phyloP scores from a whole-genome alignment of 64 coral and sea anemone genomes.

The Actinia tenebrosa region DNA sequence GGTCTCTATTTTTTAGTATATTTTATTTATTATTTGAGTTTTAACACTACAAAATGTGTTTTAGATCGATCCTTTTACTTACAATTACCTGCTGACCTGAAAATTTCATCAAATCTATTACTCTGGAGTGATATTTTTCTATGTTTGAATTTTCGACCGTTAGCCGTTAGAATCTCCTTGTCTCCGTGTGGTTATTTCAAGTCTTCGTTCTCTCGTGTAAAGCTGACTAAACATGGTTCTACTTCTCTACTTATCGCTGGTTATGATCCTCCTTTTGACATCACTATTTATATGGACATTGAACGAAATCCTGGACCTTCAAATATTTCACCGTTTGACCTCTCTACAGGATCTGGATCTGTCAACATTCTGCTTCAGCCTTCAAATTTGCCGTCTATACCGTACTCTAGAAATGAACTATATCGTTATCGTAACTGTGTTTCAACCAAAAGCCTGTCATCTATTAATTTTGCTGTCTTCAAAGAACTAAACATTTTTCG shows the following conservation, averaged over 20 bases:
- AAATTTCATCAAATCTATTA: slow-evolving; percentile 6
- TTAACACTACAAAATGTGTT: not conserved
- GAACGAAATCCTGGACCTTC: slow-evolving; percentile 18
- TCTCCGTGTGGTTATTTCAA: slow-evolving; percentile 6
- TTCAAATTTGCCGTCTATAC: not conserved
- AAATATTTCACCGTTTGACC: slow-evolving; percentile 2
- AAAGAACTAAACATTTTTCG: too few relatives aligned
- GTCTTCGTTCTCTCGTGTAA: not conserved
- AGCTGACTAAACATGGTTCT: slow-evolving; percentile 22
- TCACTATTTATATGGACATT: slow-evolving; percentile 31
- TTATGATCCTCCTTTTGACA: slow-evolving; percentile 24
- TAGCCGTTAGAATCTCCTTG: slow-evolving; percentile 15
- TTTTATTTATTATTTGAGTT: not conserved
- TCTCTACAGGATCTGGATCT: not conserved
- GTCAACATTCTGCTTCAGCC: not conserved
- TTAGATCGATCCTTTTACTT: not conserved
- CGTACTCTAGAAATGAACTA: not conserved
- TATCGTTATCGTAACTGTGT: too few relatives aligned
- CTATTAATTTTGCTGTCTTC: too few relatives aligned
- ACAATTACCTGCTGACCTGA: not conserved
- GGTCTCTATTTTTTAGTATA: not conserved
- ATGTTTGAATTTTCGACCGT: slow-evolving; percentile 22
- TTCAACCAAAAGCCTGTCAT: too few relatives aligned
- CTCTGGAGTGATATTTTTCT: not conserved
- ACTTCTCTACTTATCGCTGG: slow-evolving; percentile 26